These are phyloP conservation scores for Acipenser transmontanus DNA, from an alignment of 2,797 vertebrate genomes.

Conservation along the genomic window DNA sequence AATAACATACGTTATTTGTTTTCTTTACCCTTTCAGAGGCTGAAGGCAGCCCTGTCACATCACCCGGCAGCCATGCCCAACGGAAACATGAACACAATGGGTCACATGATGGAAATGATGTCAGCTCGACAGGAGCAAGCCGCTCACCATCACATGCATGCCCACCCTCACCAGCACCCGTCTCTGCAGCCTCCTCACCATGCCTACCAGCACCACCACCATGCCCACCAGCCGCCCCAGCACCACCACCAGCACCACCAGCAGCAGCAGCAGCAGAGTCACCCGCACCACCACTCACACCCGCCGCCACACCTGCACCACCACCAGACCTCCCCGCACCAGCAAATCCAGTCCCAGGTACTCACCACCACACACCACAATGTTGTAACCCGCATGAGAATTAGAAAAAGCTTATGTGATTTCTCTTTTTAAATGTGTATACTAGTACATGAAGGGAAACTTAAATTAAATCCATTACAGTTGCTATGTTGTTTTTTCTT, in stretches of 20 bases:
- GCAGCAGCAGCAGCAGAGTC: constrained; percentile 75
- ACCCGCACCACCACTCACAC: constrained; percentile 81
- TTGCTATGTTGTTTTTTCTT: no score
- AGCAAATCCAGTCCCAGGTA: constrained; percentile 85
- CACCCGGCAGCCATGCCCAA: constrained; percentile 89
- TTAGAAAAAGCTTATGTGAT: no score
- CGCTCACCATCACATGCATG: constrained; percentile 79
- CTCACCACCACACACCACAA: constrained; percentile 21
- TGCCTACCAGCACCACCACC: constrained; percentile 82
- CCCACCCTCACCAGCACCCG: constrained; percentile 78
- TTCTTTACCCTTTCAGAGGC: constrained; percentile 65
- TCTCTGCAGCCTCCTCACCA: constrained; percentile 83
- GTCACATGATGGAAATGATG: constrained; percentile 99
- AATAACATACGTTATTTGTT: constrained; percentile 6
- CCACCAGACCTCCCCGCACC: constrained; percentile 92
- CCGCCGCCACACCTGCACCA: constrained; percentile 80
- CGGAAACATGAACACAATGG: constrained; percentile 97
- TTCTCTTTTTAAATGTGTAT: no score
- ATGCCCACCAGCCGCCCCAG: constrained; percentile 64
- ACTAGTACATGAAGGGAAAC: no score
- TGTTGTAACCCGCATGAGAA: no score
- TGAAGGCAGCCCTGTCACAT: constrained; percentile 93
- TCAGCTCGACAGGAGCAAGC: constrained; percentile 85
- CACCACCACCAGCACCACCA: constrained; percentile 58
- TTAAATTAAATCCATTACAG: no score